Percentiles rank a stretch among this genome's conserved stretches.
Conservation (phyloP, 2,797 vertebrate species). For the Poecilia velifera region DNA sequence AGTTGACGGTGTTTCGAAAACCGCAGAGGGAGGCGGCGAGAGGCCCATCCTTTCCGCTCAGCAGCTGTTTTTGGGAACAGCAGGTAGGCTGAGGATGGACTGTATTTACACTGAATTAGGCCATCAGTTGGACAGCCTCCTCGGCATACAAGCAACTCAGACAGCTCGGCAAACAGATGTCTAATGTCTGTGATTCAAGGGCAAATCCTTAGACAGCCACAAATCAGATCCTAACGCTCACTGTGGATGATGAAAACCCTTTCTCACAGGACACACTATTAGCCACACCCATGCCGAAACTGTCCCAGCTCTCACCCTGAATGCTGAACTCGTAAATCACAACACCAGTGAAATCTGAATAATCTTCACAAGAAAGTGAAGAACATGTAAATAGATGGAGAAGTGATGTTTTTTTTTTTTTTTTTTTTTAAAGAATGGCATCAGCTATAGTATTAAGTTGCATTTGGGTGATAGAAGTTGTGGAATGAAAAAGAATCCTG, state of each 20-base stretch:
- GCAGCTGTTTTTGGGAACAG: constrained; percentile 72
- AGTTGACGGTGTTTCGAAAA: constrained; percentile 53
- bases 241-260: constrained; percentile 18
- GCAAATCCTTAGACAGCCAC: constrained; percentile 57
- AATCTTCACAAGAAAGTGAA: not conserved
- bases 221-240: constrained; percentile 54
- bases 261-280: constrained; percentile 4
- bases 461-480: not conserved
- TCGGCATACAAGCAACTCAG: constrained; percentile 53
- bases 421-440: not conserved
- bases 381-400: not conserved
- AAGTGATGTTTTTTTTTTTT: not conserved
- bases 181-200: constrained; percentile 62
- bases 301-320: not conserved
- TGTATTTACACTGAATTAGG: constrained; percentile 70
- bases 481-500: not conserved
- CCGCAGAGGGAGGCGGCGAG: constrained; percentile 48
- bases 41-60: constrained; percentile 51
- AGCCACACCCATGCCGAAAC: constrained; percentile 6
- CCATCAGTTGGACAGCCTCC: constrained; percentile 62
- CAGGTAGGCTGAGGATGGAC: constrained; percentile 54
- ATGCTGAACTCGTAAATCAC: not conserved
- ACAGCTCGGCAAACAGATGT: constrained; percentile 61
- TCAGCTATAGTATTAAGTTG: not conserved
- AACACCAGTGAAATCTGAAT: not conserved